Evolutionary conservation across 2,888 invertebrate species (phyloP).

Genomic region (Drosophila neonasuta): DNA sequence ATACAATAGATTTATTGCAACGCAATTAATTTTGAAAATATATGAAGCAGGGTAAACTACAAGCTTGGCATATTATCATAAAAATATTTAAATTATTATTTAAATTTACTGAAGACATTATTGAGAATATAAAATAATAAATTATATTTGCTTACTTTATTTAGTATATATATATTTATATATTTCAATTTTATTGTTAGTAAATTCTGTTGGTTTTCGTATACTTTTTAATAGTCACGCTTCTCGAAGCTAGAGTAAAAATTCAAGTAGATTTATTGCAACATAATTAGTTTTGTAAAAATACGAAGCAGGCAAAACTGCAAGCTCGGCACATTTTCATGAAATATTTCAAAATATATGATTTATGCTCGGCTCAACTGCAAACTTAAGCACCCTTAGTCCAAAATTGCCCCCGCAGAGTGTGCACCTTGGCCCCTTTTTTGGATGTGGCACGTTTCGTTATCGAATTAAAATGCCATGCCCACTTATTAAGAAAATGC

Average conservation of each 20-base stretch:
- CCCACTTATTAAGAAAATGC: conserved; percentile 63
- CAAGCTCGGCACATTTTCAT: background rate
- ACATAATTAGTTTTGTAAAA: background rate
- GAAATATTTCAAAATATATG: background rate
- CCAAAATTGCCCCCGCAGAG: conserved; percentile 3
- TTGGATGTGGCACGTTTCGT: conserved; percentile 30
- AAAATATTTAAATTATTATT: too few species aligned
- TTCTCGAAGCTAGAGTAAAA: background rate
- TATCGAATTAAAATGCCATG: conserved; percentile 56
- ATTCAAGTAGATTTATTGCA: background rate
- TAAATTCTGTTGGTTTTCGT: too few species aligned
- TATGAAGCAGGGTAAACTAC: too few species aligned
- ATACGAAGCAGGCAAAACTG: background rate
- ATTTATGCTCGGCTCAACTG: background rate
- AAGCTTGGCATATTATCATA: too few species aligned
- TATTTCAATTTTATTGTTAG: too few species aligned
- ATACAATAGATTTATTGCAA: too few species aligned
- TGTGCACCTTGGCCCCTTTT: conserved; percentile 4
- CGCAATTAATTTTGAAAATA: too few species aligned
- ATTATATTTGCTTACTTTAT: too few species aligned
- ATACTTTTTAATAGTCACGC: too few species aligned
- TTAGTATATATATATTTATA: too few species aligned
- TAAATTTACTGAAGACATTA: too few species aligned
- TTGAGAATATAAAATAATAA: too few species aligned
- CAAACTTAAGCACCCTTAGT: background rate